A percentile compares a stretch with the other conserved stretches of the same genome.
phyloP scores from a whole-genome alignment of 2,113 vertebrate species.

The Semicossyphus pulcher region DNA sequence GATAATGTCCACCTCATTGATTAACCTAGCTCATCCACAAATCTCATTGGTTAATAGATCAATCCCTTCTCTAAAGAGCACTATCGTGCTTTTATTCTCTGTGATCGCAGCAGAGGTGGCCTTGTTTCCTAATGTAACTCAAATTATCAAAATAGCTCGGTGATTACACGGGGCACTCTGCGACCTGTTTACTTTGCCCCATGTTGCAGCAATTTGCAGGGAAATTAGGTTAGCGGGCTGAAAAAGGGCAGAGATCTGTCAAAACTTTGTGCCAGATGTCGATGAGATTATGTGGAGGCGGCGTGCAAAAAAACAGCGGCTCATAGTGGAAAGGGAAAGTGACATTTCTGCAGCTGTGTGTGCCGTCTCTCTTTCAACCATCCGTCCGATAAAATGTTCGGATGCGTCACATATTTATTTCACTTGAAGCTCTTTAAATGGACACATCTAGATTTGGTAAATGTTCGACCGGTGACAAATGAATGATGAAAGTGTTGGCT shows the following conservation, averaged over 20 bases:
- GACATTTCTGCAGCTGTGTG: conserved; percentile 24
- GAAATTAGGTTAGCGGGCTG: conserved; percentile 49
- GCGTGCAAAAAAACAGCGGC: too few species aligned
- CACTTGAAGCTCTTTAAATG: too few species aligned
- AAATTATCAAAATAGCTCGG: conserved; percentile 40
- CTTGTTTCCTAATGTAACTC: conserved; percentile 53
- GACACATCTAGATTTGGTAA: too few species aligned
- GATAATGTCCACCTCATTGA: neutral
- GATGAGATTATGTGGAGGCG: conserved; percentile 55
- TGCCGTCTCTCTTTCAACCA: neutral
- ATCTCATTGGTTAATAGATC: conserved; percentile 23
- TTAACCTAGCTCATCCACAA: conserved; percentile 16
- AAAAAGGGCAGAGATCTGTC: conserved; percentile 32
- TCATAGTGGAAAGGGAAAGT: conserved; percentile 20
- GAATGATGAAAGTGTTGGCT: too few species aligned
- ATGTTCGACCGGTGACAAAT: too few species aligned
- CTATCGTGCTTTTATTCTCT: neutral
- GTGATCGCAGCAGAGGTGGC: conserved; percentile 22
- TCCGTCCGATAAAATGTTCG: too few species aligned
- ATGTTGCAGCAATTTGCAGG: conserved; percentile 34
- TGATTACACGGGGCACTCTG: conserved; percentile 13
- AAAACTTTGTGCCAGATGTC: conserved; percentile 56
- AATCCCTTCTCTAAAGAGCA: conserved; percentile 5
- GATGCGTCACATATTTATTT: too few species aligned
- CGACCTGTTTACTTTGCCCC: conserved; percentile 46